A percentile compares a stretch with the other conserved stretches of the same genome.
phyloP scores from a whole-genome alignment of 2,888 invertebrate species.

The Rhopalosiphum nymphaeae region DNA sequence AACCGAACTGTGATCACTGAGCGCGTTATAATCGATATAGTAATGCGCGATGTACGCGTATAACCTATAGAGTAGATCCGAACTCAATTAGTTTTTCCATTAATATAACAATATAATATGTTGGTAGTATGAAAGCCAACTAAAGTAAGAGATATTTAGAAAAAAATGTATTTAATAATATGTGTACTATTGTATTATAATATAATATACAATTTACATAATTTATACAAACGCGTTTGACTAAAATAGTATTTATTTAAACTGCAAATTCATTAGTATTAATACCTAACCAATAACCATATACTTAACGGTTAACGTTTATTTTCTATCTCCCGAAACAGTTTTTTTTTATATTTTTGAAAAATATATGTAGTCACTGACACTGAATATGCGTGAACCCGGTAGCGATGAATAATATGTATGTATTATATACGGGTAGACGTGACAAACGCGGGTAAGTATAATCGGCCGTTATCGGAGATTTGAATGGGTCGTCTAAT shows the following conservation, averaged over 20 bases:
- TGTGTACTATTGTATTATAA: no score
- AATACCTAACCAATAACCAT: neutral
- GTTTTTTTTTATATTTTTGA: neutral
- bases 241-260: neutral
- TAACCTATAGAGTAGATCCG: neutral
- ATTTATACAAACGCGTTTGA: neutral
- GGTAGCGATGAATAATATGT: neutral
- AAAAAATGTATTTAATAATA: neutral
- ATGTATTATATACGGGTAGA: conserved; percentile 3
- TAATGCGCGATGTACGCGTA: neutral
- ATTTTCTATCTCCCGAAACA: neutral
- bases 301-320: neutral
- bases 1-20: neutral
- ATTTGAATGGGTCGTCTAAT: conserved; percentile 53
- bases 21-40: neutral
- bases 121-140: no score
- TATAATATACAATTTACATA: neutral
- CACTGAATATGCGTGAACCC: neutral
- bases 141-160: neutral
- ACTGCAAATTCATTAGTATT: neutral
- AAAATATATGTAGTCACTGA: neutral
- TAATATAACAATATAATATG: no score
- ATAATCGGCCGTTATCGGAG: neutral
- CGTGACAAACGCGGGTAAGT: neutral
- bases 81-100: neutral